These are phyloP conservation scores for Lepas anatifera DNA, from an alignment of 2,888 invertebrate species.

Conservation along the genomic window DNA sequence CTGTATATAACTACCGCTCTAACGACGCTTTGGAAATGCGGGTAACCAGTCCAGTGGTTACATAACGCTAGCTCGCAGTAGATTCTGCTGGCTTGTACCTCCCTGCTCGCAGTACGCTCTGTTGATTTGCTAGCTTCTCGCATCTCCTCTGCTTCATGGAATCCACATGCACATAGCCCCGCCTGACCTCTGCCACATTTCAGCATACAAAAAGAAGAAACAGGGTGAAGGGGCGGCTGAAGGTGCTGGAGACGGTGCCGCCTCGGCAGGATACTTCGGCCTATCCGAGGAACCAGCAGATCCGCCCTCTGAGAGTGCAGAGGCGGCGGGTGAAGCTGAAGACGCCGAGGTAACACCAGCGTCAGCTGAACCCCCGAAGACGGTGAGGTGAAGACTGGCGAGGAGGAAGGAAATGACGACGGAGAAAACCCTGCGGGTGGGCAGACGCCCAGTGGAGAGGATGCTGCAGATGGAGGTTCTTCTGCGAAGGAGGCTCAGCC, in stretches of 20 bases:
- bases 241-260: conserved; percentile 22
- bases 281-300: conserved; percentile 30
- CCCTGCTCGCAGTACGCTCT: not conserved
- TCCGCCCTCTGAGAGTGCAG: no score
- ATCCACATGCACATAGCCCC: not conserved
- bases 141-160: not conserved
- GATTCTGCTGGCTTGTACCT: no score
- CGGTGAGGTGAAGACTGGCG: no score
- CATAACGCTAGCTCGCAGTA: no score
- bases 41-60: no score
- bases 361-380: not conserved
- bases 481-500: no score
- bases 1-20: no score
- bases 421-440: no score
- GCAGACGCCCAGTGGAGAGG: no score
- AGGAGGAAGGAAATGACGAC: no score
- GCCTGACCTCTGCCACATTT: not conserved
- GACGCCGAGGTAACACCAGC: not conserved
- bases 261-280: conserved; percentile 36
- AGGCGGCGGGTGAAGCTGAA: not conserved
- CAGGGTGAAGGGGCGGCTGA: not conserved
- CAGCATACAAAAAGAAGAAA: not conserved
- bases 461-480: no score
- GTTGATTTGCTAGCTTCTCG: not conserved
- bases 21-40: no score